A percentile compares a stretch with the other conserved stretches of the same genome.
phyloP scores from a whole-genome alignment of 2,888 invertebrate species.

The Gnatocerus cornutus region DNA sequence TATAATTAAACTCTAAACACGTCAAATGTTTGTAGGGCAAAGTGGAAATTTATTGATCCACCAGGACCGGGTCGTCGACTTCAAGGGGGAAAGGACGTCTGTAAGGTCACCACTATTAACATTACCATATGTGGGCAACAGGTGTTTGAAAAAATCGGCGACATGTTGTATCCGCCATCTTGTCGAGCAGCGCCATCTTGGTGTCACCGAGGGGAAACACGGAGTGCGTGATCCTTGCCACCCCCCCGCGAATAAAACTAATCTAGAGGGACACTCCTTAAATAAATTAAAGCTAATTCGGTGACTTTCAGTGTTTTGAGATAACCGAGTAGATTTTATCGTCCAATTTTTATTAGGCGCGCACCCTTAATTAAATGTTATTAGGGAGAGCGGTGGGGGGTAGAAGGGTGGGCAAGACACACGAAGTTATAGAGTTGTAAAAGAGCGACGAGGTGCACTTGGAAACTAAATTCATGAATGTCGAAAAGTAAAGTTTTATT shows the following conservation, averaged over 20 bases:
- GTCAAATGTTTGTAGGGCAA: constrained; percentile 34
- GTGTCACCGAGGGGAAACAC: not conserved
- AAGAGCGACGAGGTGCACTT: too few relatives aligned
- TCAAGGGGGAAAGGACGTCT: constrained; percentile 32
- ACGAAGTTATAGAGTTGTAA: not conserved
- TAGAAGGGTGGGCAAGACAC: not conserved
- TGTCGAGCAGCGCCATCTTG: not conserved
- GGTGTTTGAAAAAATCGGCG: constrained; percentile 45
- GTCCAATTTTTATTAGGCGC: constrained; percentile 37
- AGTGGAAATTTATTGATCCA: constrained; percentile 44
- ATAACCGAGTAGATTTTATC: constrained; percentile 33
- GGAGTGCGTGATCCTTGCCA: constrained; percentile 6
- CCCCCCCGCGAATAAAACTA: constrained; percentile 27
- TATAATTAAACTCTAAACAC: constrained; percentile 21
- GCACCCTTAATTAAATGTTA: constrained; percentile 37
- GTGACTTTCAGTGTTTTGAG: constrained; percentile 34
- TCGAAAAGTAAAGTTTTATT: too few relatives aligned
- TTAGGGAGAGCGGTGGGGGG: constrained; percentile 7
- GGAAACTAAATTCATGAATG: too few relatives aligned
- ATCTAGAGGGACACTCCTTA: constrained; percentile 42
- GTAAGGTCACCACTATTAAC: constrained; percentile 26
- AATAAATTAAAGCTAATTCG: constrained; percentile 41
- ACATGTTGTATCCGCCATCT: constrained; percentile 8
- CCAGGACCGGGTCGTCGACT: constrained; percentile 35
- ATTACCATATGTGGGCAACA: constrained; percentile 54